phyloP scores from a whole-genome alignment of 2,797 vertebrate species.

The Vipera latastei region DNA sequence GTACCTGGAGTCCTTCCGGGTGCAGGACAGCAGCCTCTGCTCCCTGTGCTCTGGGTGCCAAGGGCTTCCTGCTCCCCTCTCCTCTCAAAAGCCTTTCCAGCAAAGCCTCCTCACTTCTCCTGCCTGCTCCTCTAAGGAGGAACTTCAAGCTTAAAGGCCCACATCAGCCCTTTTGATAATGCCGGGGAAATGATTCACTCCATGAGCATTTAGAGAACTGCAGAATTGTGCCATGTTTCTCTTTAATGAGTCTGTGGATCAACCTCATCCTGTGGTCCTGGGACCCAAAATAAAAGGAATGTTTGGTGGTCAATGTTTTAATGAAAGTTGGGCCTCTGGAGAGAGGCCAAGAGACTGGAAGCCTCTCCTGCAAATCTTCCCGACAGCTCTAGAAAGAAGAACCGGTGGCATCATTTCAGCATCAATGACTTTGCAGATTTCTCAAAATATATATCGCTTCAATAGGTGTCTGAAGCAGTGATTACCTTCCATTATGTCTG shows the following conservation, averaged over 20 bases:
- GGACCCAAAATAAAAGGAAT: conserved; percentile 29
- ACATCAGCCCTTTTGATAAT: conserved; percentile 46
- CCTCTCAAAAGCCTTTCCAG: not conserved
- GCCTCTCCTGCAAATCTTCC: not conserved
- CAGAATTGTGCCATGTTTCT: conserved; percentile 49
- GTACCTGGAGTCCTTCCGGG: no score
- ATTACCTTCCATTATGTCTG: not conserved
- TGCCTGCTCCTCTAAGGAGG: not conserved
- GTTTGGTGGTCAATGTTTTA: conserved; percentile 39
- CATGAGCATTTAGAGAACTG: conserved; percentile 37
- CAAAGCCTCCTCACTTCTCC: not conserved
- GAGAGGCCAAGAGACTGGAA: not conserved
- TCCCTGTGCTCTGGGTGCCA: not conserved
- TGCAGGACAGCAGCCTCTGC: not conserved
- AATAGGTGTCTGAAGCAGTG: not conserved
- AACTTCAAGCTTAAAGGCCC: conserved; percentile 18
- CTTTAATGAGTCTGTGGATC: conserved; percentile 44
- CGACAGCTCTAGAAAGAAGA: conserved; percentile 3
- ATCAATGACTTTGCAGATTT: conserved; percentile 14
- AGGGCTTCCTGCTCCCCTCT: not conserved
- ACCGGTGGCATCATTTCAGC: conserved; percentile 1
- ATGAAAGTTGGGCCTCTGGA: conserved; percentile 16
- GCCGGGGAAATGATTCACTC: conserved; percentile 45
- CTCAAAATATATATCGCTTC: conserved; percentile 7
- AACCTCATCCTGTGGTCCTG: conserved; percentile 36